Base-by-base conservation (phyloP, 2,113 vertebrate genomes). In the Balaenoptera acutorostrata region DNA sequence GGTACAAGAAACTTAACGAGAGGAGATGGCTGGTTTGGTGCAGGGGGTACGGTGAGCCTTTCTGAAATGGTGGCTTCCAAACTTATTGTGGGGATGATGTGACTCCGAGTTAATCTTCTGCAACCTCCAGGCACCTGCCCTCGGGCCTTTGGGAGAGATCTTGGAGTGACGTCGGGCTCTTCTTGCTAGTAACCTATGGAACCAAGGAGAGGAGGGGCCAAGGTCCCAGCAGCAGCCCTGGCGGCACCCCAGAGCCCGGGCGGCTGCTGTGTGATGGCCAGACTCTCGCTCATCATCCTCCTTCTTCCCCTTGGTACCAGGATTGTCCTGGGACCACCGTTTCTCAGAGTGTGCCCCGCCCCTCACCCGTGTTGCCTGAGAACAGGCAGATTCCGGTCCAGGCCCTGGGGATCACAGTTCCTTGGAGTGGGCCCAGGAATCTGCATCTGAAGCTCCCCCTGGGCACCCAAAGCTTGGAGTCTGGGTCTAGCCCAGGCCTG, bases 251-350 rank as follows among this genome's bases (percentile, higher is more conserved):
- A 2, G 41, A 8, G 20, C 63, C 6, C 27, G 29, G 44, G 15
- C 0, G 0, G 18, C 75, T 27, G 23, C 13, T 64, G n/a, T 4
- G 10, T 17, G 55, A 10, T 12, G 8, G 11, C 15, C 2, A 20
- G 11, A 44, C 14, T 15, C 49, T 41, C 33, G 6, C 7, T 90
- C 8, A 1, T 49, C 11, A 3, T 23, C 17, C 36, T 63, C 17
- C 8, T 10, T 7, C 27, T 0, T 15, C 4, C 78, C 25, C 41
- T 74, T 4, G 14, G 41, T 39, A 2, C 41, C n/a, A 1, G 6
- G 75, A 23, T 18, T 20, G 11, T 20, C 29, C 68, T 55, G 20
- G 21, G 14, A 27, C 18, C 83, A 2, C 55, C 0, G 0, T 21
- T 85, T 55, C 33, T 55, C 69, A 77, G 12, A 41, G 41, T 20